Conservation (phyloP, 2,888 invertebrate genomes). For the Argyresthia albistria region DNA sequence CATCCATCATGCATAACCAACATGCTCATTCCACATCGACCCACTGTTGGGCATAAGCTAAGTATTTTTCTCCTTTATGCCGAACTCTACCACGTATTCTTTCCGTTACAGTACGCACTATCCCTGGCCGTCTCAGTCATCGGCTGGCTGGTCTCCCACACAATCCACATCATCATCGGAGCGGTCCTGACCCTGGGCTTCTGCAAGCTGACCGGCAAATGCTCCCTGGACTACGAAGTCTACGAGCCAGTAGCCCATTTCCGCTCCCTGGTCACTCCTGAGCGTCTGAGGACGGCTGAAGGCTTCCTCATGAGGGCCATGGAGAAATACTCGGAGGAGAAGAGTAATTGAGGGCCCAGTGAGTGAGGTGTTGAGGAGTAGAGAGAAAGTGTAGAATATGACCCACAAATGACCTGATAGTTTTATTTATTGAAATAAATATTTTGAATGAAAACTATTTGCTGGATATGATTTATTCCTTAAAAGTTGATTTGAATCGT, state of each 20-base stretch:
- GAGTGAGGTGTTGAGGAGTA: no score
- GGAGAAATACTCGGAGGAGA: conserved; percentile 46
- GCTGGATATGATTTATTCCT: no score
- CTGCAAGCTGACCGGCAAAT: conserved; percentile 28
- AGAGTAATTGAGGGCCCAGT: conserved; percentile 4
- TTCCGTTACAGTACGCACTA: conserved; percentile 18
- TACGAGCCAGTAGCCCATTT: conserved; percentile 30
- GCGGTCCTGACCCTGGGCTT: conserved; percentile 22
- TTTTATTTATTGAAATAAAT: no score
- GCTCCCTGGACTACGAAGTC: conserved; percentile 19
- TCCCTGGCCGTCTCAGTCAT: conserved; percentile 20
- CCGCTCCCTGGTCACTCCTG: conserved; percentile 57
- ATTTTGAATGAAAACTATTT: no score
- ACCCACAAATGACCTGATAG: no score
- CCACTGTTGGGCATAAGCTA: no score
- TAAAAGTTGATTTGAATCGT: no score
- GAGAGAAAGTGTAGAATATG: no score
- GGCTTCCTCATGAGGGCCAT: conserved; percentile 62
- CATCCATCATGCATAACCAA: no score
- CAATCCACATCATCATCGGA: conserved; percentile 21
- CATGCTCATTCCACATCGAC: no score
- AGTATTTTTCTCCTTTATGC: no score
- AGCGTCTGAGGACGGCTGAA: conserved; percentile 61
- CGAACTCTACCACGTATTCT: not conserved
- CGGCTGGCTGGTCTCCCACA: conserved; percentile 27